A percentile compares a stretch with the other conserved stretches of the same genome.
These are phyloP conservation scores for Macrocentrus cingulum DNA, from an alignment of 1,140 invertebrate species.

Conservation along the genomic window DNA sequence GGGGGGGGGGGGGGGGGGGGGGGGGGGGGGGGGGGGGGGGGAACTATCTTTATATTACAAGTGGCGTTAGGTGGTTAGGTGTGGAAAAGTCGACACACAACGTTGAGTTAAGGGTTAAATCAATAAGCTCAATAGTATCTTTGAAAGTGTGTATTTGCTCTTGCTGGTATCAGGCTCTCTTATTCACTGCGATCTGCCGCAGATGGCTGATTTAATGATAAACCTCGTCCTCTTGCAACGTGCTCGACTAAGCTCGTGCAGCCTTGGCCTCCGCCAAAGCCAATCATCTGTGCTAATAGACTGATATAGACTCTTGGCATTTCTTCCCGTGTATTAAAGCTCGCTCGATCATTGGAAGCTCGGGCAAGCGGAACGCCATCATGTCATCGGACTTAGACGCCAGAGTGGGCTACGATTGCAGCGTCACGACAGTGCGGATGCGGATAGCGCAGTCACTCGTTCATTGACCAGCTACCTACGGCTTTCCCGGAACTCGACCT, in stretches of 20 bases:
- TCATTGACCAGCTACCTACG: constrained; percentile 25
- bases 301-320: constrained; percentile 21
- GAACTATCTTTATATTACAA: too few species aligned
- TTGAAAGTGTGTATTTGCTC: constrained; percentile 11
- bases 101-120: constrained; percentile 12
- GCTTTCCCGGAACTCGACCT: constrained; percentile 25
- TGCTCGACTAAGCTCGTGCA: constrained; percentile 25
- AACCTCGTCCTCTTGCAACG: constrained; percentile 13
- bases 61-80: too few species aligned
- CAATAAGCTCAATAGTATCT: constrained; percentile 23
- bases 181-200: not conserved
- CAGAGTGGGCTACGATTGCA: too few species aligned
- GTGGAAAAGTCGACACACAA: too few species aligned
- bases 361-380: not conserved
- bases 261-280: constrained; percentile 25
- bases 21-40: too few species aligned
- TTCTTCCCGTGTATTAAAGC: constrained; percentile 16
- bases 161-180: constrained; percentile 17
- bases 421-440: constrained; percentile 11
- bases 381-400: too few species aligned
- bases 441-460: constrained; percentile 26
- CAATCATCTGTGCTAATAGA: constrained; percentile 24
- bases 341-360: constrained; percentile 12
- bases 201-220: too few species aligned
- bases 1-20: too few species aligned